Evolutionary conservation across 2,113 vertebrate genomes (phyloP), one percentile per base, ranked within the genome.

Genomic region (Origma solitaria): DNA sequence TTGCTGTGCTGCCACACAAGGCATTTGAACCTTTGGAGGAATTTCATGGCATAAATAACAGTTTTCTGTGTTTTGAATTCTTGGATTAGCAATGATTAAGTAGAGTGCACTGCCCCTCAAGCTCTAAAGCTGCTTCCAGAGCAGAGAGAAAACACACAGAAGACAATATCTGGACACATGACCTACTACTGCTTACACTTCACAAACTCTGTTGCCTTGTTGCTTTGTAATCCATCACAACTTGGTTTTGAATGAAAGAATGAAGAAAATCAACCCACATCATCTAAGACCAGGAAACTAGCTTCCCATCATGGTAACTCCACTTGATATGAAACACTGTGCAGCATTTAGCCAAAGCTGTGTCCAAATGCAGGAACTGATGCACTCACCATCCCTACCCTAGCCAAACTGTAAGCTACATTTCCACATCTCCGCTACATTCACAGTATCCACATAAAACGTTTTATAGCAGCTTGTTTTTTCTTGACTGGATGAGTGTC

Each of bases 21-120:
- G 81, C 62, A 83, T 79, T 90, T 93, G 84, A 94, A 93, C 83
- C 61, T 93, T 81, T 79, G 38, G 53, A 86, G 38, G 38, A 87
- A 80, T 81, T 93, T 86, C 44, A 88, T 54, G 35, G 72, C 77
- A 89, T 70, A 95, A 93, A 82, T 86, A 94, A 87, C 22, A 50
- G 40, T 75, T 83, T 94, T 88, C 51, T 20, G 6, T 80, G 35
- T 71, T 49, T 77, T 86, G 38, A 79, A 37, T 78, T 89, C 76
- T 76, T 78, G 42, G 62, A 90, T 92, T 76, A 82, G 27, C 51
- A 90, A 23, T 58, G 61, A 95, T 54, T 79, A 57, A 47, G 51
- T 70, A 80, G 72, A 37, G 37, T 53, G 20, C 11, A 50, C 17
- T 60, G 28, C 62, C 22, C 86, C 86, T 54, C 2, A 6, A 88